phyloP scores from a whole-genome alignment of 2,113 vertebrate species.

The Nothobranchius kuhntae region DNA sequence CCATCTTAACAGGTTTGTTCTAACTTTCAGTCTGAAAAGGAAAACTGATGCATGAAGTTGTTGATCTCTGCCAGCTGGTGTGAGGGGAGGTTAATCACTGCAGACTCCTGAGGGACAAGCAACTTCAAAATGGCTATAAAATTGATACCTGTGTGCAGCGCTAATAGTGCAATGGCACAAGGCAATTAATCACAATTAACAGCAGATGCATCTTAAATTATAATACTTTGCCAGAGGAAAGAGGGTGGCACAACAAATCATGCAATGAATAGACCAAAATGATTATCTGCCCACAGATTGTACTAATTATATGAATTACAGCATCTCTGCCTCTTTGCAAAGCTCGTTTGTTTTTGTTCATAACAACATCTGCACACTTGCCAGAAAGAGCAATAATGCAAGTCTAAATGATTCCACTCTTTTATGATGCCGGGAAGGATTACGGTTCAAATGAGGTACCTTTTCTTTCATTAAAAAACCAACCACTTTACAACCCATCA shows the following conservation, averaged over 20 bases:
- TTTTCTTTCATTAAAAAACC: conserved; percentile 20
- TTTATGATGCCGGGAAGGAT: conserved; percentile 44
- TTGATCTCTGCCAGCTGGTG: conserved; percentile 72
- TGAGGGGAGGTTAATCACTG: conserved; percentile 75
- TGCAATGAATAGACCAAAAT: conserved; percentile 73
- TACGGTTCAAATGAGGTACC: conserved; percentile 1
- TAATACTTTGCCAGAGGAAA: conserved; percentile 72
- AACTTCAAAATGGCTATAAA: conserved; percentile 66
- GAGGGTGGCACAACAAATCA: conserved; percentile 75
- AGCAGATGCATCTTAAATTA: conserved; percentile 72
- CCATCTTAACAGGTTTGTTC: conserved; percentile 11
- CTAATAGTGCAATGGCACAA: conserved; percentile 69
- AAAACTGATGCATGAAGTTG: conserved; percentile 48
- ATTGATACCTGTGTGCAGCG: conserved; percentile 76
- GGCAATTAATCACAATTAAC: conserved; percentile 84
- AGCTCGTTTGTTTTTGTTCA: conserved; percentile 67
- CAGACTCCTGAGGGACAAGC: conserved; percentile 64
- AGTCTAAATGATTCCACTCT: conserved; percentile 51
- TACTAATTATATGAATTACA: conserved; percentile 79
- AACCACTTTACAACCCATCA: not conserved
- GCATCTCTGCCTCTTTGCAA: conserved; percentile 60
- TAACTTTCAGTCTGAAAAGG: conserved; percentile 39
- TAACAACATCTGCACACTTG: conserved; percentile 58
- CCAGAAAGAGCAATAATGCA: conserved; percentile 39
- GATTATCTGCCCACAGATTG: conserved; percentile 73